Percentiles rank a stretch among this genome's conserved stretches.
Conservation (phyloP, 1,140 invertebrate species). For the Lucilia sericata region DNA sequence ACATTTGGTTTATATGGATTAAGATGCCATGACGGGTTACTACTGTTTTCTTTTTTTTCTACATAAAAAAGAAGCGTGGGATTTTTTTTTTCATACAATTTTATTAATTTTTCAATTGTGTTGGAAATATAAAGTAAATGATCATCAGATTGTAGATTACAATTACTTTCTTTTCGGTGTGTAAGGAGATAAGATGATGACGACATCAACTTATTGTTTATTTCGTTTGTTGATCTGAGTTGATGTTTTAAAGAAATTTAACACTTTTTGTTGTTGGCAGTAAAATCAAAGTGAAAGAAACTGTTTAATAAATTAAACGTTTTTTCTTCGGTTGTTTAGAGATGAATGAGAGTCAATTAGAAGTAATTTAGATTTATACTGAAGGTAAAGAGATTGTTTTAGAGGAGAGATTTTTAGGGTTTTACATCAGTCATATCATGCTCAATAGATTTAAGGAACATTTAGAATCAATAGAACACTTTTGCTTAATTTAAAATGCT, state of each 20-base stretch:
- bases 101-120: neutral
- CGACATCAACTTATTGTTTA: neutral
- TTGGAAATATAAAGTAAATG: neutral
- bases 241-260: neutral
- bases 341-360: too few species aligned
- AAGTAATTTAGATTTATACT: too few species aligned
- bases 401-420: too few species aligned
- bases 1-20: neutral
- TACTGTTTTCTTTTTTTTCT: neutral
- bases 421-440: too few species aligned
- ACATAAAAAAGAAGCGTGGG: conserved; percentile 10
- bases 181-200: neutral
- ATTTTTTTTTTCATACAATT: neutral
- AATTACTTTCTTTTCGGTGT: conserved; percentile 14
- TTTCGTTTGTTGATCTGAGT: neutral
- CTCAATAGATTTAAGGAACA: too few species aligned
- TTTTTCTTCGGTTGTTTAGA: neutral
- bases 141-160: neutral
- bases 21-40: neutral
- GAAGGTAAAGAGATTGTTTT: too few species aligned
- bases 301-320: neutral
- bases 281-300: too few species aligned
- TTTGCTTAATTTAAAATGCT: too few species aligned
- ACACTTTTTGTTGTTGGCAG: neutral
- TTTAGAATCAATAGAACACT: too few species aligned